These are phyloP conservation scores for Melitaea cinxia DNA, from an alignment of 1,140 invertebrate genomes.

Conservation along the genomic window DNA sequence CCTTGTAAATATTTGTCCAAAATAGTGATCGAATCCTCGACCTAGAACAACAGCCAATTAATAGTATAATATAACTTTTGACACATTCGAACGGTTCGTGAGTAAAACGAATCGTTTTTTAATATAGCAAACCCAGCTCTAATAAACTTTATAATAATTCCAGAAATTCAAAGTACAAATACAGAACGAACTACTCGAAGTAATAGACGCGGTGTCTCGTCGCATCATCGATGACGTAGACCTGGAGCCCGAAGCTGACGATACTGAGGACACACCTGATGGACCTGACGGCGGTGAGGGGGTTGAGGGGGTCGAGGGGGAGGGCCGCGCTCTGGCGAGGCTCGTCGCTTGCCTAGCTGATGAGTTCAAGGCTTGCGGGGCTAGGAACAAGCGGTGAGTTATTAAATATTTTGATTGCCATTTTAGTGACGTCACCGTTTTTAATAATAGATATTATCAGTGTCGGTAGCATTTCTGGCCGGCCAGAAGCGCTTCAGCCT, in stretches of 20 bases:
- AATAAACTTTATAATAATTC: conserved; percentile 14
- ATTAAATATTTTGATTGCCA: not conserved
- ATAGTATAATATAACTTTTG: too few species aligned
- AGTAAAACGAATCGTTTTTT: too few species aligned
- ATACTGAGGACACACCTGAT: conserved; percentile 50
- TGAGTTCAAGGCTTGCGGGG: conserved; percentile 59
- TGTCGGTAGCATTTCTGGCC: too few species aligned
- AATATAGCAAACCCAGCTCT: too few species aligned
- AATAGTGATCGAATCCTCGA: too few species aligned
- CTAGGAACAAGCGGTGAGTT: conserved; percentile 58
- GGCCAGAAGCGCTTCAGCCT: too few species aligned
- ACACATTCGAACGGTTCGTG: too few species aligned
- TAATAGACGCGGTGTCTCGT: conserved; percentile 89
- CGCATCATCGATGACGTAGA: conserved; percentile 84
- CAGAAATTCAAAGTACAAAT: conserved; percentile 91
- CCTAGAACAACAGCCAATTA: too few species aligned
- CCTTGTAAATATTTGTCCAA: too few species aligned
- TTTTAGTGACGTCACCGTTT: too few species aligned
- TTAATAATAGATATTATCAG: too few species aligned
- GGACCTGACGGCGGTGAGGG: conserved; percentile 40
- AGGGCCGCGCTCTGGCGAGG: conserved; percentile 54
- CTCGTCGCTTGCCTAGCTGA: conserved; percentile 57
- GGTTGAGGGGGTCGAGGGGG: conserved; percentile 51
- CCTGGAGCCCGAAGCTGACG: conserved; percentile 44
- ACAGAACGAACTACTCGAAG: conserved; percentile 89